Base-by-base conservation (phyloP, 2,113 vertebrate species). In the Sinocyclocheilus maitianheensis region DNA sequence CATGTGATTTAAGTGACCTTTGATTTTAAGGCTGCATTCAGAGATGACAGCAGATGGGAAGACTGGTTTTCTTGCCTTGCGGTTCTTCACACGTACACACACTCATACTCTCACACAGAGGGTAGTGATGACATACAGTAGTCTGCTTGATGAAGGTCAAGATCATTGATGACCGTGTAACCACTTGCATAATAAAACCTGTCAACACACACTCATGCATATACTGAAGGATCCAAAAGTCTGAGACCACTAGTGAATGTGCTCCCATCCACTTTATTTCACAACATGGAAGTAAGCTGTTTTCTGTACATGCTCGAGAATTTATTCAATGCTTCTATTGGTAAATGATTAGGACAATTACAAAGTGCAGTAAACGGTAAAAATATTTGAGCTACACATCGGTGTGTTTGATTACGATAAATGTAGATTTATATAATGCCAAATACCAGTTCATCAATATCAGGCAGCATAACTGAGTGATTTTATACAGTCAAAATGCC, bases 1-100 rank as follows among this genome's bases (percentile, higher is more conserved):
- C 62, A 79, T 86, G 79, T 71, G 77, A 84, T 72, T 75, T 24
- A 20, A 72, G 43, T 84, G 77, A 84, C 63, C 84, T 90, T 90
- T 90, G 79, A 14, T 76, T 58, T 77, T 77, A 80, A 90, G 87
- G 87, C 63, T 74, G 87, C 40, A 26, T 69, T 84, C 40, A 37
- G 81, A 65, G 43, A 67, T 10, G 11, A 22, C 37, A 65, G 46
- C 89, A 87, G 89, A 89, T 90, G 80, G 84, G 76, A 51, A 71
- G 78, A 85, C 75, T 58, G 79, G 79, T 87, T 77, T 60, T 88
- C n/a, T 80, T 78, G 55, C 40, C 24, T 60, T 69, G 11, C 18
- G 26, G 48, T 77, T 80, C 67, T 55, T 43, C 30, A 18, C 46
- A 72, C 6, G 67, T 55, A 55, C 20, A 78, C 43, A 78, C 12